Evolutionary conservation across 2,888 invertebrate species (phyloP), one percentile per base, ranked within the genome.

Genomic region (Drosophila paramelanica): DNA sequence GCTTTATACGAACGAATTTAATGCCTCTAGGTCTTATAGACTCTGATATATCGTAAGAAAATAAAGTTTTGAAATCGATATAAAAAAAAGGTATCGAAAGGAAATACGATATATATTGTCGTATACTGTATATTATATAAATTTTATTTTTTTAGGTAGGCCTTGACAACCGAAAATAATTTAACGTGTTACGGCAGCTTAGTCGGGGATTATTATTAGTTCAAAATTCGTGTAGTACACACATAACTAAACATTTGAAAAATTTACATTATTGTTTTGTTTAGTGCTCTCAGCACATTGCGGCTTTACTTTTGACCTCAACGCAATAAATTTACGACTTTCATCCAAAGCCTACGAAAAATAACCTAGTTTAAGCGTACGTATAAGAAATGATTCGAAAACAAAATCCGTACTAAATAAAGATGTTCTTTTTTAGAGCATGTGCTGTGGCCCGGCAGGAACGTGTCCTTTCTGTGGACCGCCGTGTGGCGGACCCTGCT

Each of bases 391-490:
- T 27, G 8, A 3, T 55, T 10, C 8, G 10, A 31, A 10, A 3
- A 10, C 10, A 31, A 31, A 10, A 10, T 10, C 31, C 10, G 10
- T 3, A 31, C 31, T 31, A 14, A 41, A 13, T 5, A 36, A 31
- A 11, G 3, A 17, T 17, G 17, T n/a, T 14, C 0, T 5, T 23
- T 20, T 13, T 0, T 4, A 77, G 71, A 75, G 55, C 13, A 85
- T 88, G 83, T 88, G 82, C 61, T 66, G 88, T 46, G 83, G 83
- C 47, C 73, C 79, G 13, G 67, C 67, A 43, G 56, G 59, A 14
- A 67, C 67, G 17, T 77, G 77, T 25, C 47, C 77, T 13, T 61
- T 57, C 27, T 84, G 85, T 57, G 88, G 82, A 51, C 88, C 88
- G 11, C 80, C 83, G 0, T 73, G 72, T 25, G 64, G 68, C 7